Base-by-base conservation (phyloP, 1,140 invertebrate species). In the Hermatobates lingyangjiaoensis region DNA sequence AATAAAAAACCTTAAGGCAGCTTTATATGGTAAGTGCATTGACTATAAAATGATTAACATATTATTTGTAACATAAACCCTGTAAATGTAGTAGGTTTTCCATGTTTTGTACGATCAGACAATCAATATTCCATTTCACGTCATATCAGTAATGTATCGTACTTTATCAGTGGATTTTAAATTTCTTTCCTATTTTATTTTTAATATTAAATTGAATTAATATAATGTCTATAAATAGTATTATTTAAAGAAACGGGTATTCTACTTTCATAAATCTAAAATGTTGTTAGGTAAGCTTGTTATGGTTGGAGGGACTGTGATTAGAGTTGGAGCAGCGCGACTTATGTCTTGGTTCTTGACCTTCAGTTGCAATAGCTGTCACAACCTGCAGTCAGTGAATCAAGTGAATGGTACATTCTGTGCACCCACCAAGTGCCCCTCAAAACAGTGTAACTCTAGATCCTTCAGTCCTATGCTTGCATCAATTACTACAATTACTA, bases 301-400 rank as follows among this genome's bases (percentile, higher is more conserved):
- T 1, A 77, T 80, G 20, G 73, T 92, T 1, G 78, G 79, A 62
- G 91, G 91, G 0, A 89, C 84, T 53, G 83, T 95, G 0, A 84
- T 88, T 48, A 72, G 87, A 62, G 81, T 87, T 7, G 77, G 84
- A 18, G 79, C 79, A 63, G 71, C 81, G 3, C 82, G 80, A 55
- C 74, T 86, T 18, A 67, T 80, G 25, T 80, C 82, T 59, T 76
- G 75, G 15, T 78, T 78, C 61, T 73, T 93, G 66, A 78, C 80
- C n/a, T 93, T 92, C 69, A 67, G 64, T 26, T 84, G 81, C 59
- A 68, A 68, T n/a, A 71, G 67, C 34, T 96, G 91, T 69, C 64
- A 70, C 7, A 66, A 66, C 21, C 65, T 72, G 25, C 75, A 81
- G 62, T 68, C 73, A 56, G 62, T 82, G 3, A 63, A 68, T 46